Evolutionary conservation across 2,797 vertebrate species (phyloP).

Genomic region (Sparus aurata): DNA sequence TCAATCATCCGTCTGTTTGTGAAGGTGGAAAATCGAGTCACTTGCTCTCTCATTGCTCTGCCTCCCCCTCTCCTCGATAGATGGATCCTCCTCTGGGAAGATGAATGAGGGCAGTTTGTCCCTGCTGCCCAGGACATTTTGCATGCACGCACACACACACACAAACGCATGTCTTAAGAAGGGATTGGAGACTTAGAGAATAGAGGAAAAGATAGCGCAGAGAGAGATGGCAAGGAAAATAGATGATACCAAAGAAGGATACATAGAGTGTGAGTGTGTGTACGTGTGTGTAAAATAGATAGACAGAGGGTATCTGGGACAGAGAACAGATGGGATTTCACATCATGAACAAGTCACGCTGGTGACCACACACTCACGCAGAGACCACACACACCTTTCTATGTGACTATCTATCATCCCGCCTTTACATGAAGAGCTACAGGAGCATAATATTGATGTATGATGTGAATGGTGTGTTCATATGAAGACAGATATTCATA

Average conservation of each 20-base stretch:
- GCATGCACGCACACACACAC: constrained; percentile 33
- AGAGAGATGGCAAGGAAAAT: constrained; percentile 29
- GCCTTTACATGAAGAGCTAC: constrained; percentile 13
- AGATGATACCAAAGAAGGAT: constrained; percentile 27
- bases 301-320: constrained; percentile 38
- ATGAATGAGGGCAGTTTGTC: constrained; percentile 76
- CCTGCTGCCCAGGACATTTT: constrained; percentile 66
- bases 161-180: constrained; percentile 32
- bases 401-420: constrained; percentile 11
- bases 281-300: neutral
- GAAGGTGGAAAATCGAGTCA: constrained; percentile 60
- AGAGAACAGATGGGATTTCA: constrained; percentile 53
- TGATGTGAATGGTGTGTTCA: constrained; percentile 19
- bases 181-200: constrained; percentile 33
- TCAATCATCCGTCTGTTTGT: constrained; percentile 61
- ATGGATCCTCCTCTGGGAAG: constrained; percentile 70
- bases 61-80: constrained; percentile 53
- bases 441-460: constrained; percentile 24
- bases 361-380: constrained; percentile 39
- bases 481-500: constrained; percentile 34
- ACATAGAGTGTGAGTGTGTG: constrained; percentile 2
- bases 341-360: constrained; percentile 31
- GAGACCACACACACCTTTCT: constrained; percentile 39
- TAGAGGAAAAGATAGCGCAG: constrained; percentile 22
- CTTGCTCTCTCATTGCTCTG: constrained; percentile 46